phyloP scores from a whole-genome alignment of 2,888 invertebrate genomes.

The Leuctra nigra region DNA sequence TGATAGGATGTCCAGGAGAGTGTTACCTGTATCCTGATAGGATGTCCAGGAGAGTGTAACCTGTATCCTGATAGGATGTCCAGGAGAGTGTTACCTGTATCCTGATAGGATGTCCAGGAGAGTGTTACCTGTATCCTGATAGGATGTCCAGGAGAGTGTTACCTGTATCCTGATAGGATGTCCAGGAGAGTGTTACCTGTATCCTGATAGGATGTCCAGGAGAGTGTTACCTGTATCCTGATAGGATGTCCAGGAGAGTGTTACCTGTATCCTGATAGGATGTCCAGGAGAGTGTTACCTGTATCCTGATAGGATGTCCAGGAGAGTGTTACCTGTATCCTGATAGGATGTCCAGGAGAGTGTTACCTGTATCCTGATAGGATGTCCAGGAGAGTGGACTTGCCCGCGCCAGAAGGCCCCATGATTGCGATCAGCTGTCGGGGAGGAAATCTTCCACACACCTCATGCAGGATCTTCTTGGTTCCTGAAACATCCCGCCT shows the following conservation, averaged over 20 bases:
- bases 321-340: constrained; percentile 41
- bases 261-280: constrained; percentile 8
- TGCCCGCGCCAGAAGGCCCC: constrained; percentile 95
- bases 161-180: constrained; percentile 11
- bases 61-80: constrained; percentile 11
- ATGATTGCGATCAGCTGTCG: constrained; percentile 87
- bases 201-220: constrained; percentile 5
- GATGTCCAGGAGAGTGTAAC: constrained; percentile 41
- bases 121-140: constrained; percentile 41
- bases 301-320: constrained; percentile 8
- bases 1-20: constrained; percentile 36
- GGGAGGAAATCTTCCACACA: constrained; percentile 75
- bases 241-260: constrained; percentile 41
- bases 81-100: constrained; percentile 41
- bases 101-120: constrained; percentile 6
- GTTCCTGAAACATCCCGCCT: constrained; percentile 60
- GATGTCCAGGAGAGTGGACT: constrained; percentile 56
- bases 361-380: constrained; percentile 7
- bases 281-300: constrained; percentile 41
- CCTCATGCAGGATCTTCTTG: constrained; percentile 79
- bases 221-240: constrained; percentile 41
- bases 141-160: constrained; percentile 41
- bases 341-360: constrained; percentile 36
- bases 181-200: constrained; percentile 41
- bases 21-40: constrained; percentile 36